Conservation (phyloP, 2,797 vertebrate genomes). For the Hypotaenidia okinawae region DNA sequence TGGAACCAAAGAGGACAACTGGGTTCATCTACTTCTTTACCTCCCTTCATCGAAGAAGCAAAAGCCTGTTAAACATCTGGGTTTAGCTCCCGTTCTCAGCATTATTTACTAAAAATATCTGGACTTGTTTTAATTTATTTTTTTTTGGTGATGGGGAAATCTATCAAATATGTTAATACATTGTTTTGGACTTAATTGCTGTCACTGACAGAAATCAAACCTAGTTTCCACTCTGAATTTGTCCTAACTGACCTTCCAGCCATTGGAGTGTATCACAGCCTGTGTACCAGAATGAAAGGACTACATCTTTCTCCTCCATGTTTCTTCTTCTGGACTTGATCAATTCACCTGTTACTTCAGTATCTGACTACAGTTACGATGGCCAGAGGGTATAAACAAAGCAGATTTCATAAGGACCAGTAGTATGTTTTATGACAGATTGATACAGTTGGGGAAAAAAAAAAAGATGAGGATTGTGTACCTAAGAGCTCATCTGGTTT, state of each 20-base stretch:
- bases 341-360: neutral
- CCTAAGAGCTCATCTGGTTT: neutral
- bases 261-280: neutral
- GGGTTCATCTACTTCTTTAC: neutral
- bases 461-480: neutral
- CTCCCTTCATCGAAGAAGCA: neutral
- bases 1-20: neutral
- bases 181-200: neutral
- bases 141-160: neutral
- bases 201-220: neutral
- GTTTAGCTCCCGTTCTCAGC: neutral
- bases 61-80: neutral
- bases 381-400: neutral
- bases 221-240: neutral
- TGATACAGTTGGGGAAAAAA: neutral
- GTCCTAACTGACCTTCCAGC: neutral
- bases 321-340: neutral
- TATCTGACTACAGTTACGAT: neutral
- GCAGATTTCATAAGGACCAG: neutral
- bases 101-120: neutral
- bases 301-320: neutral
- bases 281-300: neutral
- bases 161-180: neutral
- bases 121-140: neutral
- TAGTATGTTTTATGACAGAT: neutral